Base-by-base conservation (phyloP, 2,113 vertebrate genomes). In the Himantopus leucocephalus region DNA sequence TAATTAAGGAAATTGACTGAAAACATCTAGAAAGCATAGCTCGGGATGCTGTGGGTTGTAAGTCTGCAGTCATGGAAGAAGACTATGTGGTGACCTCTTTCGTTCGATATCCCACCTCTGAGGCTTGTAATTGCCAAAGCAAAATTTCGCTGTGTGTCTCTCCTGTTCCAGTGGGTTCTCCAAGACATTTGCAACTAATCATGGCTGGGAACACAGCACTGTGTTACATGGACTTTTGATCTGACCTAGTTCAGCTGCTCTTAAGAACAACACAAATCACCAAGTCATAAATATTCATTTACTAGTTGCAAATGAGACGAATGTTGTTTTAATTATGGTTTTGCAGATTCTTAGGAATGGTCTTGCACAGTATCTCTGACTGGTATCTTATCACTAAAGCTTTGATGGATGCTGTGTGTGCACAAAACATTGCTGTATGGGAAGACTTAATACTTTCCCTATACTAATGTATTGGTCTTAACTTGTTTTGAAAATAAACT, bases 401-500 rank as follows among this genome's bases (percentile, higher is more conserved):
- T 97, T 93, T 95, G 90, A 91, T 92, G 85, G 78, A 34, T 85
- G 62, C 76, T 60, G 45, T 41, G 70, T 75, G 64, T 77, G 55
- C 74, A 59, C 50, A 71, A 77, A 82, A 66, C 34, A 1, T 7
- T 35, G 39, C 50, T 88, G 24, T 83, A 62, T 88, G 85, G 58
- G 9, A 72, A 68, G 32, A 10, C 59, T 66, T 90, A 16, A 50
- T 59, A 6, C 47, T 47, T 48, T 41, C n/a, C 32, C 43, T 16
- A 2, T 67, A 67, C 41, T 67, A 34, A 67, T 39, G 41, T 35
- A 14, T 62, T 21, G 71, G 50, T 52, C 78, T 92, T 43, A 34
- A 52, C 30, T 84, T 88, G 92, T 73, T 88, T 83, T 94, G 90
- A 64, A 96, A 94, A 75, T 63, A 80, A 94, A 34, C 45, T 47